These are phyloP conservation scores for Camelus dromedarius DNA, from an alignment of 2,113 vertebrate species.

Conservation along the genomic window DNA sequence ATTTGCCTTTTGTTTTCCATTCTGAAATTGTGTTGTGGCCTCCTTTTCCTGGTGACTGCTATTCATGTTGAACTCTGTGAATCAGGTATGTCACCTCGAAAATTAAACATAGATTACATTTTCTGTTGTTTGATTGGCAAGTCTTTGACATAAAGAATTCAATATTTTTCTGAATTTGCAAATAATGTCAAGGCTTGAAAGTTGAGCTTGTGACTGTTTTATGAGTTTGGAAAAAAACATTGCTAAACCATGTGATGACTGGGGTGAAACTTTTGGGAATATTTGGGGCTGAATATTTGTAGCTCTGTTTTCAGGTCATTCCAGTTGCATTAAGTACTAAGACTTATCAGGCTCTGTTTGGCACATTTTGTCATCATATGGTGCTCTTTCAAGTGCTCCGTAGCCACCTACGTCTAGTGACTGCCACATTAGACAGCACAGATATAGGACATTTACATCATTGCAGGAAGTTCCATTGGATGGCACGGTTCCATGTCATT, in stretches of 20 bases:
- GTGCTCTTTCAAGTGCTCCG: slow-evolving; percentile 32
- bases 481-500: too few species aligned
- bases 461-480: too few species aligned
- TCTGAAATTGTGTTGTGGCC: slow-evolving; percentile 87
- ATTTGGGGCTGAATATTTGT: background rate
- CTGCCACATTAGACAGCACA: too few species aligned
- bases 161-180: slow-evolving; percentile 56
- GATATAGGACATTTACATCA: too few species aligned
- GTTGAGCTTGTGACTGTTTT: background rate
- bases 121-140: slow-evolving; percentile 28
- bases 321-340: background rate
- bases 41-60: slow-evolving; percentile 78
- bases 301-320: slow-evolving; percentile 27
- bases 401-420: too few species aligned
- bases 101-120: slow-evolving; percentile 24
- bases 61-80: slow-evolving; percentile 84
- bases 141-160: background rate
- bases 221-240: slow-evolving; percentile 52
- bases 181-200: slow-evolving; percentile 25
- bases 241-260: slow-evolving; percentile 5
- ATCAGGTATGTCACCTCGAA: slow-evolving; percentile 85
- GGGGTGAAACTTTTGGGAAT: background rate
- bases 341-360: background rate
- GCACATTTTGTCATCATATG: slow-evolving; percentile 1
- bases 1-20: slow-evolving; percentile 78